Conservation (phyloP, 2,797 vertebrate species). For the Sebastes minor region DNA sequence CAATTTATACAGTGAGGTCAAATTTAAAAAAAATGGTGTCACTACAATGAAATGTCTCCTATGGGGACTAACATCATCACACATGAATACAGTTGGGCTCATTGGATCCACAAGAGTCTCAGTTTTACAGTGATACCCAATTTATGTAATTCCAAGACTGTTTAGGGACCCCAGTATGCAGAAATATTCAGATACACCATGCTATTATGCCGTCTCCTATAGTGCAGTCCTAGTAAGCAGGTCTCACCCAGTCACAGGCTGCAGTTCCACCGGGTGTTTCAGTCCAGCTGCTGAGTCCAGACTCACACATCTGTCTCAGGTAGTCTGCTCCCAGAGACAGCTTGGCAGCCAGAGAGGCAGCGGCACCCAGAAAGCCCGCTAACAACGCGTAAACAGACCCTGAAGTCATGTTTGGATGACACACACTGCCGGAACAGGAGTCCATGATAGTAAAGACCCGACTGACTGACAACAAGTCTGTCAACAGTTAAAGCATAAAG, state of each 20-base stretch:
- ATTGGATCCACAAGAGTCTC: no score
- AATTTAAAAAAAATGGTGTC: no score
- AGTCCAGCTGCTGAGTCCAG: constrained; percentile 48
- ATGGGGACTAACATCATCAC: no score
- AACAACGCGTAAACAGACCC: constrained; percentile 71
- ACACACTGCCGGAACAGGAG: not conserved
- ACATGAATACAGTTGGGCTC: no score
- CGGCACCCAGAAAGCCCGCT: constrained; percentile 84
- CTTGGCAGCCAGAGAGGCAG: constrained; percentile 87
- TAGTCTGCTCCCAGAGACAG: constrained; percentile 83
- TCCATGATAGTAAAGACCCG: no score
- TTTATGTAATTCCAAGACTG: fast-evolving
- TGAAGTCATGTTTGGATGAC: constrained; percentile 47
- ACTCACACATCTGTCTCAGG: constrained; percentile 74
- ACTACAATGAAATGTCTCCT: no score
- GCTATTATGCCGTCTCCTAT: no score
- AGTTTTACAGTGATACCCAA: no score
- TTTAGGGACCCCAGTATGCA: no score
- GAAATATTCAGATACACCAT: no score
- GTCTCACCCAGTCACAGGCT: constrained; percentile 79
- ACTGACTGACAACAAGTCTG: not conserved
- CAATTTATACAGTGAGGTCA: no score
- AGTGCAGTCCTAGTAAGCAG: not conserved
- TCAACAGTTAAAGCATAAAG: not conserved
- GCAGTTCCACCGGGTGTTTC: not conserved